Evolutionary conservation across 2,797 vertebrate genomes (phyloP), one percentile per base, ranked within the genome.

Genomic region (Cheirogaleus major): DNA sequence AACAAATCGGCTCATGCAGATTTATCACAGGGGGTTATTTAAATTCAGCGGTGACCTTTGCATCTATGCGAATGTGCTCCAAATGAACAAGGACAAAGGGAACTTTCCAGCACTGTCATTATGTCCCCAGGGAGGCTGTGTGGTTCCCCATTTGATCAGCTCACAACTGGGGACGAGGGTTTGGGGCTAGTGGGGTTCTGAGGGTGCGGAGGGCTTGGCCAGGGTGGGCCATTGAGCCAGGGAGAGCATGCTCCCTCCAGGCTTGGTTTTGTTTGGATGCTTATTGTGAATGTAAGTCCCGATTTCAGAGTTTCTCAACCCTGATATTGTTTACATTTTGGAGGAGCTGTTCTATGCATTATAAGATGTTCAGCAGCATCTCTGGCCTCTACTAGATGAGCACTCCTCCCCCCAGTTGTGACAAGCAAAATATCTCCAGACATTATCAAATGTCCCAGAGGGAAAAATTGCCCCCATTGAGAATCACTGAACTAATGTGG

Each of bases 31-130:
- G 95, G 72, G 91, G 48, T 59, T 93, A 86, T 93, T 96, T 95
- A 80, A 97, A 97, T 97, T 96, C 75, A 92, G 13, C 5, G 1
- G 81, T 91, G 96, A 97, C 94, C 96, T 97, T 97, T 97, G 78
- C 61, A 52, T 89, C 27, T 70, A 65, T n/a, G 65, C 48, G 88
- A 93, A 11, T 89, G 93, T 83, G 82, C 84, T 95, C 52, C 50
- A 87, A 52, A 38, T 78, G 95, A 85, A 55, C 97, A 91, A 95
- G 96, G 95, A 94, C 95, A 91, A 90, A 95, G 88, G 80, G 48
- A 52, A 50, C 38, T 65, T 91, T 55, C 78, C 89, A 95, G 18
- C 32, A 35, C 67, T 13, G 7, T 70, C 50, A 41, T 97, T 91
- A 25, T 27, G 2, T 94, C 82, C 76, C 81, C n/a, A 11, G 0